Conservation (phyloP, 2,113 vertebrate species). For the Sinosuthora webbiana region DNA sequence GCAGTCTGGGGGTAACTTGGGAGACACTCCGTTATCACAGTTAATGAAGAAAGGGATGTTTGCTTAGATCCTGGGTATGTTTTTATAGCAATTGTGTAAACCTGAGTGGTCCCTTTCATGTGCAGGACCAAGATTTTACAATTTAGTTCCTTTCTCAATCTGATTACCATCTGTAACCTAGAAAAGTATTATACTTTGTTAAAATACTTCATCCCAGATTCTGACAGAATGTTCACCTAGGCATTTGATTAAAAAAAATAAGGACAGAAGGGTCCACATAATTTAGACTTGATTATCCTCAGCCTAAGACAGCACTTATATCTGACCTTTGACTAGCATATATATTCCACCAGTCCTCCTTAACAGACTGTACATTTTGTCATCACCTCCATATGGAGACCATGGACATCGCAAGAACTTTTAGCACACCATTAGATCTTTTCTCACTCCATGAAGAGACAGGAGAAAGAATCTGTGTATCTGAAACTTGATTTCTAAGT, state of each 20-base stretch:
- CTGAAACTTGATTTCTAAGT: slow-evolving; percentile 4
- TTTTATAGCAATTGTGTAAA: not conserved
- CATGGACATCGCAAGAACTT: not conserved
- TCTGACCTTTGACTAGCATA: not conserved
- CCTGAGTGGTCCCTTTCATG: not conserved
- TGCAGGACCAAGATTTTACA: not conserved
- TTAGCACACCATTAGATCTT: slow-evolving; percentile 17
- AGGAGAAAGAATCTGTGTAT: not conserved
- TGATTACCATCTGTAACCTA: not conserved
- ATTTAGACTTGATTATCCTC: not conserved
- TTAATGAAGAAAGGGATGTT: not conserved
- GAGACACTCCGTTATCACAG: not conserved
- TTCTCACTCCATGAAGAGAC: slow-evolving; percentile 1
- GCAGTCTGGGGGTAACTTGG: not conserved
- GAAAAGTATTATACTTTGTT: not conserved
- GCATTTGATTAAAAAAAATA: not conserved
- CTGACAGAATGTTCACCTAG: not conserved
- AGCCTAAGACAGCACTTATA: not conserved
- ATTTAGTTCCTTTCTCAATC: not conserved
- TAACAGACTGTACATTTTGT: not conserved
- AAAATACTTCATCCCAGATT: not conserved
- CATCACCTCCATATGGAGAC: not conserved
- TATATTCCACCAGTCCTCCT: not conserved
- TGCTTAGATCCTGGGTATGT: not conserved
- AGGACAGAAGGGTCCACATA: not conserved